Evolutionary conservation across 2,797 vertebrate species (phyloP).

Genomic region (Pogoniulus pusillus): DNA sequence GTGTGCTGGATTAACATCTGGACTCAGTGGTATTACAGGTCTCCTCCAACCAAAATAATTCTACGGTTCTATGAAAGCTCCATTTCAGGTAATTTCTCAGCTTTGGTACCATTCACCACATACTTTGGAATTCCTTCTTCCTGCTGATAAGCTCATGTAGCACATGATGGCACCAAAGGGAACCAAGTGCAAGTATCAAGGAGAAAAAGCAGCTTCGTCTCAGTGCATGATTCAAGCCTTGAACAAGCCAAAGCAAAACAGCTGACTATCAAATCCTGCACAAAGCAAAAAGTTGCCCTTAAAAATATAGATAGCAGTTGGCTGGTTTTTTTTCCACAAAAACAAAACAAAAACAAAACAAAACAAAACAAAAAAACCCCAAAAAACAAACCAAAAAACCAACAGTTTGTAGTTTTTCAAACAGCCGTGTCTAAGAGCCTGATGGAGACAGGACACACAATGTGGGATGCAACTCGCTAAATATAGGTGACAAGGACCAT

Average conservation of each 20-base stretch:
- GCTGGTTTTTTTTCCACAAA: not conserved
- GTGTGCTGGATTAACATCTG: too few relatives aligned
- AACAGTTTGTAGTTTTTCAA: not conserved
- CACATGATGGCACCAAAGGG: conserved; percentile 52
- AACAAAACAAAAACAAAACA: too few relatives aligned
- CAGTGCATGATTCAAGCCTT: not conserved
- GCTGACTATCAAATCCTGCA: conserved; percentile 15
- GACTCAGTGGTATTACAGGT: too few relatives aligned
- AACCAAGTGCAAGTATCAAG: conserved; percentile 8
- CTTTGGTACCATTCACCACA: accelerated
- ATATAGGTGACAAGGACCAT: not conserved
- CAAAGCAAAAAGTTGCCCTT: not conserved
- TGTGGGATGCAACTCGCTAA: not conserved
- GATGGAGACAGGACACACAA: not conserved
- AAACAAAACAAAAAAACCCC: too few relatives aligned
- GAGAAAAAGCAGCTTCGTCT: not conserved
- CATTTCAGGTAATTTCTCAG: not conserved
- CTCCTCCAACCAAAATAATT: too few relatives aligned
- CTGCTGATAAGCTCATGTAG: not conserved
- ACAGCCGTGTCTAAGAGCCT: not conserved
- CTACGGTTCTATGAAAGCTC: not conserved
- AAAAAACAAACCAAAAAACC: too few relatives aligned
- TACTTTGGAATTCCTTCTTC: not conserved
- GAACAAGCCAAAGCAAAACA: not conserved
- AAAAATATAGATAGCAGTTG: not conserved